phyloP scores from a whole-genome alignment of 2,113 vertebrate genomes.

The Pholis gunnellus region DNA sequence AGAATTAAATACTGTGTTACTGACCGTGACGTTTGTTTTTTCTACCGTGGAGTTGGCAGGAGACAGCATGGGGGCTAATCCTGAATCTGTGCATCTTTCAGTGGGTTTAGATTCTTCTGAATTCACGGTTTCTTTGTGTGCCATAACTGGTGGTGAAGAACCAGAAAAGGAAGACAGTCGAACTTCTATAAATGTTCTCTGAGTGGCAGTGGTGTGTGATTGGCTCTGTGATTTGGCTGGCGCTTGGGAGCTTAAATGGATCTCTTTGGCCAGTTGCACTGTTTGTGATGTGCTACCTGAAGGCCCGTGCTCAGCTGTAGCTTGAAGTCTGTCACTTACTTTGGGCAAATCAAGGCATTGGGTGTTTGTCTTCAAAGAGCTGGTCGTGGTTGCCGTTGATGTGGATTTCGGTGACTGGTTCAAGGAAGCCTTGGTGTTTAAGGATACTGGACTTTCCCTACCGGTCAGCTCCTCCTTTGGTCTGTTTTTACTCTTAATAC shows the following conservation, averaged over 20 bases:
- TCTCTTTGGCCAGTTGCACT: slow-evolving; percentile 50
- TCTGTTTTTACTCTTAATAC: slow-evolving; percentile 85
- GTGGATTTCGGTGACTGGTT: slow-evolving; percentile 75
- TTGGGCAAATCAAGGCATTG: slow-evolving; percentile 29
- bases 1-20: slow-evolving; percentile 14
- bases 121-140: slow-evolving; percentile 34
- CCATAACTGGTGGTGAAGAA: slow-evolving; percentile 57
- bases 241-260: slow-evolving; percentile 1
- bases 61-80: slow-evolving; percentile 3
- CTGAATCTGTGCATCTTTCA: slow-evolving; percentile 22
- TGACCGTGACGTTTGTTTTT: slow-evolving; percentile 8
- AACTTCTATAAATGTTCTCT: slow-evolving; percentile 86
- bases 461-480: slow-evolving; percentile 71
- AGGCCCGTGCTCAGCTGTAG: slow-evolving; percentile 30
- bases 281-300: neutral
- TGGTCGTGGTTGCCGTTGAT: slow-evolving; percentile 31
- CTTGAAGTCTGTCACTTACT: slow-evolving; percentile 31
- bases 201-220: slow-evolving; percentile 71
- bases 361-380: slow-evolving; percentile 66
- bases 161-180: slow-evolving; percentile 80
- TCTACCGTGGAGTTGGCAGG: slow-evolving; percentile 7
- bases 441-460: slow-evolving; percentile 65
- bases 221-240: slow-evolving; percentile 15
- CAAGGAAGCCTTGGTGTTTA: slow-evolving; percentile 76
- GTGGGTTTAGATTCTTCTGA: slow-evolving; percentile 23